Base-by-base conservation (phyloP, 2,113 vertebrate genomes). In the Anser cygnoides region DNA sequence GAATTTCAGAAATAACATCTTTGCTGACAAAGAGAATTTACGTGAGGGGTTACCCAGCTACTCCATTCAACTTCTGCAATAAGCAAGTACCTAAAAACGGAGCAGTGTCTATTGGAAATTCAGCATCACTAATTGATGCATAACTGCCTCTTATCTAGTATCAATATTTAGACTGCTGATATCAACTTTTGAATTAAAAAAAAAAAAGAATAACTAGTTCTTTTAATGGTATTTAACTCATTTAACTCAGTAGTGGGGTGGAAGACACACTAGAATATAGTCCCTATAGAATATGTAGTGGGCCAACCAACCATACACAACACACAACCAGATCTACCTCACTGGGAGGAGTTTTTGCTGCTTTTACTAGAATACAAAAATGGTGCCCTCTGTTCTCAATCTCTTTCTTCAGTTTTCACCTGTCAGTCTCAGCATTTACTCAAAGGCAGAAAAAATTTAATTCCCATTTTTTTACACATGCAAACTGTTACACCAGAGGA, bases 271-370 rank as follows among this genome's bases (percentile, higher is more conserved):
- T 31, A 55, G 29, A 71, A 46, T 75, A 71, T 10, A 68, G 31
- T 46, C 6, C 7, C 20, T 52, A 12, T 5, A 72, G 23, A 84
- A 29, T n/a, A 67, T 6, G 7, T 23, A 17, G 4, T 0, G 0
- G 21, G 82, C 59, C 7, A 92, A 46, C 5, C 15, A 58, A 46
- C 5, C 15, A 58, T 7, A 61, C 0, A 2, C 4, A 73, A 43
- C 19, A 78, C 3, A 29, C 0, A 2, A 61, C 10, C 13, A 66
- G 39, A 87, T 80, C 4, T 12, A 6, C 31, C 13, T 84, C 19
- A 66, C 23, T 28, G 72, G 6, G 8, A 31, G 4, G 19, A 37
- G 4, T 0, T 44, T 84, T 74, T 67, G 19, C 7, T 75, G 31
- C 11, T 37, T 71, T 73, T 82, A 44, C 7, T 17, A 13, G 8